Evolutionary conservation across 2,888 invertebrate genomes (phyloP), one percentile per base, ranked within the genome.

Genomic region (Aricia artaxerxes): DNA sequence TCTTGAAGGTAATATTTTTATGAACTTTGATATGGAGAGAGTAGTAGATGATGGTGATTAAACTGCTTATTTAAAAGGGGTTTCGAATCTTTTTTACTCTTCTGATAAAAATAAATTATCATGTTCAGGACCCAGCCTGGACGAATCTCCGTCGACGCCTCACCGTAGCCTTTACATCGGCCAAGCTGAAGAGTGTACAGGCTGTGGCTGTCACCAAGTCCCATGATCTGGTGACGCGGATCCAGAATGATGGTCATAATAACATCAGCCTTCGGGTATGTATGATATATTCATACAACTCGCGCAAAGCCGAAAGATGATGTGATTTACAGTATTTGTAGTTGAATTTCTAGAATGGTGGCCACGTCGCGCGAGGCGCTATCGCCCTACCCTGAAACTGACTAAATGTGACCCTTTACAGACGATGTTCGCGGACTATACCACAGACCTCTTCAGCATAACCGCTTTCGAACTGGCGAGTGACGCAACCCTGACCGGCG

Each of bases 71-170:
- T 44, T 44, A 1, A 24, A 24, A 24, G 24, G 24, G 0, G 24
- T 24, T 24, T 24, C 0, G 24, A 24, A 24, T 24, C 24, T 24
- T 24, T 24, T 24, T 24, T 24, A 24, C 24, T 24, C 24, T 24
- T 24, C 24, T 44, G 40, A 44, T 44, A 44, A 9, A 1, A 9
- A 44, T 11, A 49, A 57, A 38, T 40, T 1, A 40, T n/a, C 2
- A 7, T 57, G 78, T 79, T n/a, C 16, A 90, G 89, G 88, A 89
- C 78, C 90, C 90, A 0, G 44, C 82, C 0, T 89, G 90, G 89
- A 82, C 86, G 0, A 82, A 82, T 1, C 16, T 89, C 4, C 83
- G 90, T 40, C 83, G 83, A 2, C 86, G 85, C 0, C 78, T 90
- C 53, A 88, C 88, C 0, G 4, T 83, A 0, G 82, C 86, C 0